Conservation (phyloP, 2,797 vertebrate genomes). For the Psittacula echo region DNA sequence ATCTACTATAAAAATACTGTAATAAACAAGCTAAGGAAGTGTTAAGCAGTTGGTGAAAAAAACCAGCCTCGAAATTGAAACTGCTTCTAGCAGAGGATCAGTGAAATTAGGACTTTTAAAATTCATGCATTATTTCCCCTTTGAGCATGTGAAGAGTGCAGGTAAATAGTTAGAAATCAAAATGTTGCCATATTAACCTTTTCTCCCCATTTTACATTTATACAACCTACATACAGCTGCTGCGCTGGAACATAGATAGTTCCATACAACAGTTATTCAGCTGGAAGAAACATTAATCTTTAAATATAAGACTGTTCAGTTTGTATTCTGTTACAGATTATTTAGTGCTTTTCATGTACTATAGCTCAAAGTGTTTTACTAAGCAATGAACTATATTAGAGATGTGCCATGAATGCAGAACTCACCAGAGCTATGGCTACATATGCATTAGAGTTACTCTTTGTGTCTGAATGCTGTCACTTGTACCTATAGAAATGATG, state of each 20-base stretch:
- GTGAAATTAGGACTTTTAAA: neutral
- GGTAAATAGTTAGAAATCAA: slow-evolving; percentile 18
- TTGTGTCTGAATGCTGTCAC: slow-evolving; percentile 56
- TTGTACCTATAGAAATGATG: slow-evolving; percentile 22
- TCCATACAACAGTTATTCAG: slow-evolving; percentile 20
- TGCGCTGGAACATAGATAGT: neutral
- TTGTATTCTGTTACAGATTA: slow-evolving; percentile 38
- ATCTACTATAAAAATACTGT: neutral
- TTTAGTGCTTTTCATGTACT: slow-evolving; percentile 57
- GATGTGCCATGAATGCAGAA: slow-evolving; percentile 63
- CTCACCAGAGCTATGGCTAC: neutral
- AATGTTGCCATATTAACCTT: neutral
- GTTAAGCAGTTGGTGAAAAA: neutral
- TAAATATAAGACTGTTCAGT: slow-evolving; percentile 63
- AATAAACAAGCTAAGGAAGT: neutral
- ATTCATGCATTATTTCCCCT: neutral
- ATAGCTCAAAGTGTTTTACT: slow-evolving; percentile 62
- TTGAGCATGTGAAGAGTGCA: neutral
- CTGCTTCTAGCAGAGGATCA: neutral
- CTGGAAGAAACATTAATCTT: slow-evolving; percentile 71
- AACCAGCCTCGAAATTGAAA: neutral
- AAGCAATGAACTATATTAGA: slow-evolving; percentile 48
- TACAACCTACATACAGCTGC: neutral
- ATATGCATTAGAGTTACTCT: slow-evolving; percentile 24
- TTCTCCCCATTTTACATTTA: slow-evolving; percentile 16